These are phyloP conservation scores for Riparia riparia DNA, from an alignment of 2,113 vertebrate genomes.

Conservation along the genomic window DNA sequence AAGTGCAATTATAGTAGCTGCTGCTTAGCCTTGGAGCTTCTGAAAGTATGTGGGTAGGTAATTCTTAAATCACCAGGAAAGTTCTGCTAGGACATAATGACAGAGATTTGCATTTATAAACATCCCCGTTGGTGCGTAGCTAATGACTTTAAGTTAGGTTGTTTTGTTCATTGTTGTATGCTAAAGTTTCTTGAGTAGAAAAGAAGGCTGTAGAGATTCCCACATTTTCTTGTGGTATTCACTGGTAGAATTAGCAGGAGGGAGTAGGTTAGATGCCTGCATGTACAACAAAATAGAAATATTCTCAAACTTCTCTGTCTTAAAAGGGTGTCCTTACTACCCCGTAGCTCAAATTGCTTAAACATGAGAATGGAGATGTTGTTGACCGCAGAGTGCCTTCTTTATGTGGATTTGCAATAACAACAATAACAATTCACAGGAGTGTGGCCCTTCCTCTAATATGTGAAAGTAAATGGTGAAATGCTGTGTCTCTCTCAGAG, in stretches of 20 bases:
- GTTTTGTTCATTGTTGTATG: background rate
- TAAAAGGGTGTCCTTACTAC: background rate
- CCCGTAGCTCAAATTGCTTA: background rate
- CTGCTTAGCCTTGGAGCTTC: background rate
- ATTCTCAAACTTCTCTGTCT: background rate
- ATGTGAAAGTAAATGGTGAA: background rate
- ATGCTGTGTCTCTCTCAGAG: too few species aligned
- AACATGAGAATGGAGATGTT: background rate
- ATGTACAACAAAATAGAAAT: background rate
- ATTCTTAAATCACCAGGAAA: constrained; percentile 4
- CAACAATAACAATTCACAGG: background rate
- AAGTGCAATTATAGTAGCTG: background rate
- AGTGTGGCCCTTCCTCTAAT: background rate
- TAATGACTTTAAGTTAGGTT: background rate
- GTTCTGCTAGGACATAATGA: background rate
- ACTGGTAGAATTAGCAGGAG: background rate
- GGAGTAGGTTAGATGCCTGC: background rate
- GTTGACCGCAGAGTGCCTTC: background rate
- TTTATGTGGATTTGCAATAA: background rate
- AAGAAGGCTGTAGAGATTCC: background rate
- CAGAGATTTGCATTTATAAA: constrained; percentile 3
- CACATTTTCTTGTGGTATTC: background rate
- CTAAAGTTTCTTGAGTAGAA: background rate
- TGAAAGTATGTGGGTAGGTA: background rate
- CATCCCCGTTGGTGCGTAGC: background rate